Percentiles rank a stretch among this genome's conserved stretches.
Conservation (phyloP, 37 sponge, comb jelly and placozoan genomes). For the Chondrosia reniformis region DNA sequence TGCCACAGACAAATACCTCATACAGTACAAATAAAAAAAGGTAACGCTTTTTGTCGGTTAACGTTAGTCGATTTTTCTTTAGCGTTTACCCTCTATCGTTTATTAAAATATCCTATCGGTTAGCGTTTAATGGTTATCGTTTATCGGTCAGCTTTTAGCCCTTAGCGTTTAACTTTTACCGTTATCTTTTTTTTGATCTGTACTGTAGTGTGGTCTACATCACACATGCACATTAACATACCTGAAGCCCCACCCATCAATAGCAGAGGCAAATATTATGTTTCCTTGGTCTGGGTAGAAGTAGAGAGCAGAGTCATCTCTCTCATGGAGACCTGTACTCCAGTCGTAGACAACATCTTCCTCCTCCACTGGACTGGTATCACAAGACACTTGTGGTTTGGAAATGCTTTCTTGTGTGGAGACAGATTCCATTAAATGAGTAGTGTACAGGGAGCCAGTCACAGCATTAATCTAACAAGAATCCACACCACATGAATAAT, state of each 20-base stretch:
- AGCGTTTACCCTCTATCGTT: too few species aligned
- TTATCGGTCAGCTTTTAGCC: too few species aligned
- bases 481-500: too few species aligned
- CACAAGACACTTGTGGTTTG: not conserved
- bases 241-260: slow-evolving; percentile 99
- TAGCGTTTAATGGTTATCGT: too few species aligned
- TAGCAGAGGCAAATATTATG: slow-evolving; percentile 92
- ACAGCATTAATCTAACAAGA: slow-evolving; percentile 78
- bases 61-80: too few species aligned
- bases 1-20: too few species aligned
- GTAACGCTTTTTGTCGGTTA: too few species aligned
- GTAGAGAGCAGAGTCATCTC: slow-evolving; percentile 83
- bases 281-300: slow-evolving; percentile 95
- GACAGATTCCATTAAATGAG: slow-evolving; percentile 52
- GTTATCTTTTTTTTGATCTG: too few species aligned
- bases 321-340: slow-evolving; percentile 80
- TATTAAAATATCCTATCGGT: too few species aligned
- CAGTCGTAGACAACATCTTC: slow-evolving; percentile 74
- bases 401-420: not conserved
- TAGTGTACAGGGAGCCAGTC: slow-evolving; percentile 71
- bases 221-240: slow-evolving; percentile 32
- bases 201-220: not conserved
- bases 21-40: too few species aligned
- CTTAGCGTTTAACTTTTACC: too few species aligned
- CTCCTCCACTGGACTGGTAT: not conserved